These are phyloP conservation scores for Aptenodytes patagonicus DNA, from an alignment of 2,113 vertebrate species.

Conservation along the genomic window DNA sequence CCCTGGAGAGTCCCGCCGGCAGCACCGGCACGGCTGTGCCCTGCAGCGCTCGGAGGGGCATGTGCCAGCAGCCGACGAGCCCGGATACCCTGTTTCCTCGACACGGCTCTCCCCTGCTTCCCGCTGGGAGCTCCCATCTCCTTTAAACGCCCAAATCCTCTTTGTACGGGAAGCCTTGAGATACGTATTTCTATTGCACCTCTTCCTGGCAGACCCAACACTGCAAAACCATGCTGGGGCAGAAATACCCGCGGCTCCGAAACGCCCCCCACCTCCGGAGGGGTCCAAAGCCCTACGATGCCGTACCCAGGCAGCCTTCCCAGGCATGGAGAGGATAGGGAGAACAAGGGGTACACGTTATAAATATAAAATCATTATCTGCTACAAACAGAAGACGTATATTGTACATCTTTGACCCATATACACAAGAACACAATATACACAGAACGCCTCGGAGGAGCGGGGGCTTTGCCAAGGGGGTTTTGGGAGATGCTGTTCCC, in stretches of 20 bases:
- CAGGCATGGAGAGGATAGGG: not conserved
- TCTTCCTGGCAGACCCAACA: not conserved
- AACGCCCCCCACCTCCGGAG: not conserved
- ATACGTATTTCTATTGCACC: not conserved
- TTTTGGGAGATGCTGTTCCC: slow-evolving; percentile 26
- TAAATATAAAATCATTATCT: slow-evolving; percentile 81
- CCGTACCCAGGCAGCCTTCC: slow-evolving; percentile 6
- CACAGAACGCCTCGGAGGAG: slow-evolving; percentile 69
- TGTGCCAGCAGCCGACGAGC: not conserved
- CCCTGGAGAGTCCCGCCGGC: rapidly evolving
- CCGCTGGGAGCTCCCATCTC: not conserved
- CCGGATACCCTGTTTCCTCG: not conserved
- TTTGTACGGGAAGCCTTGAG: not conserved
- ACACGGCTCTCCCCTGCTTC: not conserved
- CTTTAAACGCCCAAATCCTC: not conserved
- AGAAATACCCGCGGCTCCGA: not conserved
- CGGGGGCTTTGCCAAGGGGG: slow-evolving; percentile 29
- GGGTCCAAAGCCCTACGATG: not conserved
- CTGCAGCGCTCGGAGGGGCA: not conserved
- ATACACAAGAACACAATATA: slow-evolving; percentile 83
- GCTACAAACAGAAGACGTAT: slow-evolving; percentile 78
- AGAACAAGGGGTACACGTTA: slow-evolving; percentile 38
- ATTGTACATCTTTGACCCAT: slow-evolving; percentile 80
- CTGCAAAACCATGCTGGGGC: not conserved
- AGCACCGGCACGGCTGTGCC: not conserved